Evolutionary conservation across 2,797 vertebrate species (phyloP).

Genomic region (Cryptoblepharus egeriae): DNA sequence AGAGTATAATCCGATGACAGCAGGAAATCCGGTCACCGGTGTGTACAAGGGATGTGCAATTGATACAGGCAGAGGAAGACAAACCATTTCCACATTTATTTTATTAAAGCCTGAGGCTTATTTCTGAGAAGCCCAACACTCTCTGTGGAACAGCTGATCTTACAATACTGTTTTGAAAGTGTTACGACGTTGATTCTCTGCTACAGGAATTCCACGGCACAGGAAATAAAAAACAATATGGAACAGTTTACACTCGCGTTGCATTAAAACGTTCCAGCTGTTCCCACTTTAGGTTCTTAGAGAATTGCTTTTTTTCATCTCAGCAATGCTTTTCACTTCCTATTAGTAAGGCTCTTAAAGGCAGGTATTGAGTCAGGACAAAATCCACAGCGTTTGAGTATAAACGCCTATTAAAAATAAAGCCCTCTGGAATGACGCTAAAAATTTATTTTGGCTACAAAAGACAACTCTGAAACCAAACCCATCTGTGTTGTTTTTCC

Average conservation of each 20-base stretch:
- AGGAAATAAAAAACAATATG: conserved; percentile 74
- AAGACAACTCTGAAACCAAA: conserved; percentile 64
- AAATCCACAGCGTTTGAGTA: conserved; percentile 69
- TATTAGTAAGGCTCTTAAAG: conserved; percentile 72
- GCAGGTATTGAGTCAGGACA: conserved; percentile 64
- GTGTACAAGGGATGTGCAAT: conserved; percentile 29
- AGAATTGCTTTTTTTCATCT: conserved; percentile 59
- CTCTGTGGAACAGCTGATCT: conserved; percentile 28
- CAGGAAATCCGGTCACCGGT: conserved; percentile 26
- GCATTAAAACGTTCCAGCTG: conserved; percentile 70
- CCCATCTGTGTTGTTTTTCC: conserved; percentile 69
- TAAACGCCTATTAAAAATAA: conserved; percentile 71
- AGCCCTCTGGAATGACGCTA: conserved; percentile 68
- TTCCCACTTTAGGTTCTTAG: conserved; percentile 65
- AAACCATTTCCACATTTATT: conserved; percentile 47
- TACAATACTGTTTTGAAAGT: conserved; percentile 53
- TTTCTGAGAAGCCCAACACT: conserved; percentile 46
- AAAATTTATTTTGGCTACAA: conserved; percentile 71
- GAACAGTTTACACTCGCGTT: conserved; percentile 71
- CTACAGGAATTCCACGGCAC: conserved; percentile 64
- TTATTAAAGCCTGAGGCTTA: conserved; percentile 44
- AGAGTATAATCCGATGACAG: conserved; percentile 22
- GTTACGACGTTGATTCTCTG: conserved; percentile 60
- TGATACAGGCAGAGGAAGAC: conserved; percentile 44
- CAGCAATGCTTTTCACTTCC: conserved; percentile 74